Evolutionary conservation across 2,888 invertebrate genomes (phyloP), one percentile per base, ranked within the genome.

Genomic region (Meiosimyza decipiens): DNA sequence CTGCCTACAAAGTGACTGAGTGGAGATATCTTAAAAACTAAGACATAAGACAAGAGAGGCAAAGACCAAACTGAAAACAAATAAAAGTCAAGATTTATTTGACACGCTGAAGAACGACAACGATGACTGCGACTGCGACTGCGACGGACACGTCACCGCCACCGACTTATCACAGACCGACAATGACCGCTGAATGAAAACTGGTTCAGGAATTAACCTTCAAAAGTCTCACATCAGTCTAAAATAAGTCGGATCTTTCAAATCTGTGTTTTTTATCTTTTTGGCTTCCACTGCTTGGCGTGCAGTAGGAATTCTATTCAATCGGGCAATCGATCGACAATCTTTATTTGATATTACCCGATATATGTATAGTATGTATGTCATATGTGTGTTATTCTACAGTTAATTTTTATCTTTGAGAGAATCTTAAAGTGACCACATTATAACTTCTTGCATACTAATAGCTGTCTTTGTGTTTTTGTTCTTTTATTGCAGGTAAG

Each of bases 21-120:
- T 54, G 64, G n/a, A 50, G 13, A 2, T 50, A 33, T 69, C 57
- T 49, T 59, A n/a, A 57, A 59, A 28, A 16, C 49, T 11, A 18
- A 18, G 15, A 47, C 57, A 15, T 60, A 50, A 51, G n/a, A 4
- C 57, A 47, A 55, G 59, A 69, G 47, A n/a, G 33, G 16, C 28
- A n/a, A 18, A 22, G 16, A 54, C 33, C 67, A 67, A 67, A 22
- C 63, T 40, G 52, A 72, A 67, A 72, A 18, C 55, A 74, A 70
- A 70, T 33, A 71, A 72, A 73, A 74, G 69, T 73, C 71, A 69
- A 74, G 71, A 74, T 74, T 72, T 71, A 74, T 74, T 69, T 74
- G 72, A 72, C 74, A 64, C 68, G 65, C 54, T 54, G 40, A 52
- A 70, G 70, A 40, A 40, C 6, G 40, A 68, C n/a, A n/a, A n/a